Base-by-base conservation (phyloP, 2,113 vertebrate genomes). In the Plotosus lineatus region DNA sequence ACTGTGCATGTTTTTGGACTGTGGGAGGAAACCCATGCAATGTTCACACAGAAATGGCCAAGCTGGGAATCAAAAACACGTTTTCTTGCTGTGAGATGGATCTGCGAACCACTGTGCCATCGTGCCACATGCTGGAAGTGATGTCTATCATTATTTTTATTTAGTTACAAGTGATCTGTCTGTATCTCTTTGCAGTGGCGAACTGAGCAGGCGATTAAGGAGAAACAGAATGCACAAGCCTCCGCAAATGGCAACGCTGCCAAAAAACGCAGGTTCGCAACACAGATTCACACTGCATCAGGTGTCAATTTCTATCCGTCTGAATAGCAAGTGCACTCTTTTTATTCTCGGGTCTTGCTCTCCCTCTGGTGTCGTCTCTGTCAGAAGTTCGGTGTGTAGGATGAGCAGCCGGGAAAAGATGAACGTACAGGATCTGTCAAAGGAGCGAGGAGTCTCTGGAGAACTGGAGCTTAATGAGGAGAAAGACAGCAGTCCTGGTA, bases 391-490 rank as follows among this genome's bases (percentile, higher is more conserved):
- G 0, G 95, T 97, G 82, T 96, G 96, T 85, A 91, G 96, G 65
- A 95, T 97, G 94, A 97, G 96, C 91, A 97, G 96, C 85, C 94
- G 87, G 5, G 96, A 97, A 28, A 97, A 97, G 90, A 95, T 95
- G 81, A 95, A 91, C 4, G 92, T 97, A 1, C 95, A 96, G 87
- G 96, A 97, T 79, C 93, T 95, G 84, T 97, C 96, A 9, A 97
- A 96, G 74, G 96, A 97, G 78, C 91, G 94, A 74, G 91, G 94
- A n/a, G 90, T 95, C 0, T 92, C 91, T 6, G 95, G 93, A 33
- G 88, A 90, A 11, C 87, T 95, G 77, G 86, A 88, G 2, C 91
- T 95, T 0, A 95, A 90, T 0, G 93, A 95, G 79, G 93, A 95
- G 81, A 92, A 88, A 38, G 93, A 87, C 81, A 91, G 79, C 88